Conservation (phyloP, 2,797 vertebrate genomes). For the Hafferia zeledoni region DNA sequence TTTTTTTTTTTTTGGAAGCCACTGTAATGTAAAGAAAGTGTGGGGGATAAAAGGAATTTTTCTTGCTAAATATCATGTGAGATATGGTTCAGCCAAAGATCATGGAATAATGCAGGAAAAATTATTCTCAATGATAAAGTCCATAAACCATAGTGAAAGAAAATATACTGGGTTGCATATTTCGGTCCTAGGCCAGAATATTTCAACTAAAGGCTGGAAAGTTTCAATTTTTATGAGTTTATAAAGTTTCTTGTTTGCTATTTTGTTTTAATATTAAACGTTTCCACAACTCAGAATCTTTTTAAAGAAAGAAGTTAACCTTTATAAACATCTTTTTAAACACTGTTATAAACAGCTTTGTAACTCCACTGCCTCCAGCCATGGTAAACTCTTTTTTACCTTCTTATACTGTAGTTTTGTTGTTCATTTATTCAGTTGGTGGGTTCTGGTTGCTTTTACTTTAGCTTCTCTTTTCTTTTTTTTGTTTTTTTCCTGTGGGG, state of each 20-base stretch:
- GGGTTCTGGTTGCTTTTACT: neutral
- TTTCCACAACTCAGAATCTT: neutral
- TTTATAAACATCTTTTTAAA: neutral
- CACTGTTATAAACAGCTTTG: neutral
- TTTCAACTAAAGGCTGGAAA: neutral
- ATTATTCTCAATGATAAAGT: neutral
- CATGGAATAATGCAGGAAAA: neutral
- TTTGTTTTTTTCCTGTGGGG: rapidly evolving
- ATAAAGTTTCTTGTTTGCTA: neutral
- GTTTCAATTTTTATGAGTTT: neutral
- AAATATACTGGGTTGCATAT: neutral
- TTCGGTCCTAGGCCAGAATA: neutral
- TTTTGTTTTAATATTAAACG: neutral
- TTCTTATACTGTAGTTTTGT: neutral
- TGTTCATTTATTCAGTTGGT: neutral
- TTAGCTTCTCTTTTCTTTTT: neutral
- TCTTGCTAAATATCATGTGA: rapidly evolving
- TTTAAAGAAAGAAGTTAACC: rapidly evolving
- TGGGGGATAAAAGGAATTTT: neutral
- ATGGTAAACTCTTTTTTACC: neutral
- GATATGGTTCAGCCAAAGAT: neutral
- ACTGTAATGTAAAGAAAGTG: neutral
- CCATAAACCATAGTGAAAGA: neutral
- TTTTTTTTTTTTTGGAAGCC: neutral
- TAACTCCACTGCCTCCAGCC: neutral